Base-by-base conservation (phyloP, 2,113 vertebrate species). In the Gymnorhina tibicen region DNA sequence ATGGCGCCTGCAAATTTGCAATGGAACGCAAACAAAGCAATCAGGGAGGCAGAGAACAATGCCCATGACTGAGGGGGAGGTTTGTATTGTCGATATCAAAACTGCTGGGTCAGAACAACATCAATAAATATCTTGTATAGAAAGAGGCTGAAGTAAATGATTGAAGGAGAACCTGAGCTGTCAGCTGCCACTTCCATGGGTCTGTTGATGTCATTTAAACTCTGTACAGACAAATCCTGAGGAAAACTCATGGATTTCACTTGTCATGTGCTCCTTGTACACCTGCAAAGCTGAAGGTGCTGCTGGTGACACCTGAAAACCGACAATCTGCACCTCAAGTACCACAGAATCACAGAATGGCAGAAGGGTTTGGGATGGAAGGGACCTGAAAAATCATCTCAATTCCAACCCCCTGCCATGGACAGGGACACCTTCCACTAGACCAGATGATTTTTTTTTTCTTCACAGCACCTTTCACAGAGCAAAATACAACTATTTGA, bases 61-160 rank as follows among this genome's bases (percentile, higher is more conserved):
- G 46, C 58, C 39, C 28, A 4, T 1, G 44, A 2, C 39, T 35
- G 11, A 72, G 47, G 13, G 21, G 3, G 11, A 87, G 16, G 28
- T 63, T 87, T 78, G 7, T 15, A 13, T 15, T 32, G 78, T 52
- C 79, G 44, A 14, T 47, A 74, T 24, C 28, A 3, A 64, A 62
- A 41, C 66, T 44, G 47, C 74, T 90, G 85, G 94, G 92, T 94
- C 96, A 93, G 92, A 93, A 91, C 87, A 91, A 89, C 94, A 87
- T 28, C 69, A 60, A 30, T 79, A 87, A 87, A 94, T 49, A 68
- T 4, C 52, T 28, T 2, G 3, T 8, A 3, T 1, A 49, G 81
- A 55, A 81, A 52, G 23, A 39, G 60, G 55, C 42, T 70, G 18
- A 53, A 49, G 11, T 7, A 47, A 64, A 16, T 8, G 52, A 10